Evolutionary conservation across 2,113 vertebrate genomes (phyloP).

Genomic region (Larimichthys polyactis): DNA sequence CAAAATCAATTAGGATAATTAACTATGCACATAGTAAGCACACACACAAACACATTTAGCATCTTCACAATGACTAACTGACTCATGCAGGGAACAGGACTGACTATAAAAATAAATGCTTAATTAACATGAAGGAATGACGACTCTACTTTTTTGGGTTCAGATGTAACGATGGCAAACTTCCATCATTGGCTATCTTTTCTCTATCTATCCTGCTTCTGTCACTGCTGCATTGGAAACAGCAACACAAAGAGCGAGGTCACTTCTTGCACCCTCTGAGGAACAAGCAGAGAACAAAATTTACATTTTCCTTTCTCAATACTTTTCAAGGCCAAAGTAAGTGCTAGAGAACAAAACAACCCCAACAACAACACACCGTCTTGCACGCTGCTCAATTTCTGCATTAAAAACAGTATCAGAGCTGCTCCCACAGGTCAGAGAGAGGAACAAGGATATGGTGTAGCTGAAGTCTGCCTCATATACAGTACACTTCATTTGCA

Average conservation of each 20-base stretch:
- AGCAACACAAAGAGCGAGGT: conserved; percentile 35
- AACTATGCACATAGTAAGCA: conserved; percentile 18
- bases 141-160: conserved; percentile 13
- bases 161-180: conserved; percentile 26
- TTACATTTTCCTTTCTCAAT: conserved; percentile 39
- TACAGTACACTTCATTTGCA: neutral
- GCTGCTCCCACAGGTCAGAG: neutral
- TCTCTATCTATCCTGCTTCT: conserved; percentile 35
- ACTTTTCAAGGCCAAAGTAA: conserved; percentile 23
- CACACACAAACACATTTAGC: conserved; percentile 18
- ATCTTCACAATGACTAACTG: conserved; percentile 26
- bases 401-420: conserved; percentile 2
- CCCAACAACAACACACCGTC: neutral
- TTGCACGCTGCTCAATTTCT: conserved; percentile 21
- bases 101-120: conserved; percentile 18
- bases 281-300: conserved; percentile 48
- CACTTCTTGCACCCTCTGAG: conserved; percentile 28
- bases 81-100: neutral
- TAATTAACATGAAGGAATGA: conserved; percentile 13
- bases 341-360: neutral
- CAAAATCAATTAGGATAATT: conserved; percentile 62
- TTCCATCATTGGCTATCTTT: conserved; percentile 7
- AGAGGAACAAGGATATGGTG: neutral
- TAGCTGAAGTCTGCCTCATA: neutral
- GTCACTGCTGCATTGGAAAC: conserved; percentile 44